phyloP scores from a whole-genome alignment of 2,888 invertebrate species.

The Marasmarcha lunaedactyla region DNA sequence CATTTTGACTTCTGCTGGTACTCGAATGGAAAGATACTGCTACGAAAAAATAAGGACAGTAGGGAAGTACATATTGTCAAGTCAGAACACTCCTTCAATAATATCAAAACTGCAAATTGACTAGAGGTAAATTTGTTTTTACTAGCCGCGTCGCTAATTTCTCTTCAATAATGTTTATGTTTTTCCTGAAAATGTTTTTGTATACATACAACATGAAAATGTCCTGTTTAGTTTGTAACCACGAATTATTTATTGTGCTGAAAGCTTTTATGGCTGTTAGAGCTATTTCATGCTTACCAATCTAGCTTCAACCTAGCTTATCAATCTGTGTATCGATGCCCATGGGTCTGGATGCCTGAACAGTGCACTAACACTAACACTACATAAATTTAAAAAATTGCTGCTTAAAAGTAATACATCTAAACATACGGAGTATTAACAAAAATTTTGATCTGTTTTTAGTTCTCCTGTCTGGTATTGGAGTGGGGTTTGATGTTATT shows the following conservation, averaged over 20 bases:
- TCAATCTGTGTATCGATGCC: too few species aligned
- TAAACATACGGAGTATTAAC: constrained; percentile 11
- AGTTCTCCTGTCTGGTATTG: background rate
- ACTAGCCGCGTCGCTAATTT: background rate
- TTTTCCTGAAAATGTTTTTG: background rate
- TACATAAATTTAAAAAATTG: background rate
- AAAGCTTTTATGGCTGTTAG: background rate
- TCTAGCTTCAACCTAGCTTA: too few species aligned
- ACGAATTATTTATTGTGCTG: background rate
- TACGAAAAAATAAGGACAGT: background rate
- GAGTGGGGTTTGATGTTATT: constrained; percentile 6
- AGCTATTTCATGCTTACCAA: too few species aligned
- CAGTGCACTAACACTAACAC: background rate
- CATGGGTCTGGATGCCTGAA: too few species aligned
- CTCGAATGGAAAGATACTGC: constrained; percentile 1
- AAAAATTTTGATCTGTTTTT: constrained; percentile 9
- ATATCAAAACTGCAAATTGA: background rate
- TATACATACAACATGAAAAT: background rate
- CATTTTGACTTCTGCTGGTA: background rate
- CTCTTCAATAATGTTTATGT: background rate
- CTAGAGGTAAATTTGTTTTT: background rate
- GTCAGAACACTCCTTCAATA: background rate
- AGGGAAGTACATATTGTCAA: background rate
- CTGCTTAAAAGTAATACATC: constrained; percentile 5
- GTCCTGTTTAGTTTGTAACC: background rate